A percentile compares a stretch with the other conserved stretches of the same genome.
These are phyloP conservation scores for Dromiciops gliroides DNA, from an alignment of 2,113 vertebrate species.

Conservation along the genomic window DNA sequence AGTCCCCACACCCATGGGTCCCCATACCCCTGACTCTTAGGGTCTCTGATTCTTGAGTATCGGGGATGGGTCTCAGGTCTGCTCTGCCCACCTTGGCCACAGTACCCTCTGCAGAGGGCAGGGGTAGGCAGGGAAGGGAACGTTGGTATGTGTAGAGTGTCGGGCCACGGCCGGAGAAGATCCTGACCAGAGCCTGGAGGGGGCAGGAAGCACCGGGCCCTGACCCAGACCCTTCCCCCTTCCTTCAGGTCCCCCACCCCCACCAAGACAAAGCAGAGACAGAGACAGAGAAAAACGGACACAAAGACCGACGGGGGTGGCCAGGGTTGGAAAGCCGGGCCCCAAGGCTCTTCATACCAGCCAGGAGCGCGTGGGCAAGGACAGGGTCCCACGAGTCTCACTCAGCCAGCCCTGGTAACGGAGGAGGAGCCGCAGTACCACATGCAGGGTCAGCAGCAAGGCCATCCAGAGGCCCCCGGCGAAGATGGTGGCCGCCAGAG, in stretches of 20 bases:
- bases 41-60: background rate
- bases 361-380: slow-evolving; percentile 92
- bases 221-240: background rate
- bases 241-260: background rate
- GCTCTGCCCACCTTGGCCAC: slow-evolving; percentile 86
- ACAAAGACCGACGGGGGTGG: background rate
- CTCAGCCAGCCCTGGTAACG: slow-evolving; percentile 95
- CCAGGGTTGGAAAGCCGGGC: background rate
- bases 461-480: slow-evolving; percentile 91
- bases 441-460: slow-evolving; percentile 92
- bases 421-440: slow-evolving; percentile 92
- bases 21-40: no score
- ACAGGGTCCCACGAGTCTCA: slow-evolving; percentile 90
- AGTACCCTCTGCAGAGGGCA: slow-evolving; percentile 89
- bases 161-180: slow-evolving; percentile 92
- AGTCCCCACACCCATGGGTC: background rate
- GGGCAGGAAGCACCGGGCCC: background rate
- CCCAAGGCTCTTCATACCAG: slow-evolving; percentile 85
- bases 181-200: slow-evolving; percentile 90
- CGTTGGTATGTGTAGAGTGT: slow-evolving; percentile 93
- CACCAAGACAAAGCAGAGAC: background rate
- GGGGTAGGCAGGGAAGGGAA: slow-evolving; percentile 89
- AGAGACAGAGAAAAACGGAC: background rate
- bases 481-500: slow-evolving; percentile 84
- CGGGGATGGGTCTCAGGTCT: background rate